Base-by-base conservation (phyloP, 2,113 vertebrate species). In the Rhegmatorhina hoffmannsi region DNA sequence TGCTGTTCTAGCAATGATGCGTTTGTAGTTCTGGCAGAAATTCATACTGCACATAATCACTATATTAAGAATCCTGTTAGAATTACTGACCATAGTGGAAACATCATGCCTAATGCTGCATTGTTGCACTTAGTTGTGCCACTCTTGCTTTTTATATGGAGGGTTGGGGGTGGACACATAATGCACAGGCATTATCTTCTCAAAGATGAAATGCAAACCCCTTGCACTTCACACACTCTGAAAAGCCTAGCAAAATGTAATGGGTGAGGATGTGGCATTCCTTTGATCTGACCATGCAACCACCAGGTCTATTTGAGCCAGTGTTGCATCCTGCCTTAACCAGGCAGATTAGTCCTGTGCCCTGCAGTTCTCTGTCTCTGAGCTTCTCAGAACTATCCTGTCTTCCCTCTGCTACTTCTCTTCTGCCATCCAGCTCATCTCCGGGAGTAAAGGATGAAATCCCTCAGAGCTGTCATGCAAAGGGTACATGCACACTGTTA, bases 241-340 rank as follows among this genome's bases (percentile, higher is more conserved):
- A 23, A 90, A 81, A 55, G 33, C 38, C 63, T 59, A 40, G 31
- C 6, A 84, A 67, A 84, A 50, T 6, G 4, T 21, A 52, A 11
- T 5, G 7, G 0, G 3, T 52, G 31, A 86, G 80, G 26, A 55
- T 16, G 7, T 4, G 4, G 21, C 2, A 1, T 38, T 56, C 25
- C 49, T 76, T 53, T 69, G 34, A 89, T 38, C 23, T n/a, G 89
- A 47, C 34, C 46, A 36, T 8, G 24, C 2, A 3, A 52, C 29
- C 74, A 55, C 38, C 33, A 60, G 1, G 2, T 23, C 52, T 92
- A 26, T 59, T 67, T 7, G 1, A 47, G 24, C 11, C 36, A 46
- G 17, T 23, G 40, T 4, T 47, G 49, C 31, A 33, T 36, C 36
- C 72, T 86, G 59, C 40, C 46, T 73, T 25, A 31, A n/a, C 1